Evolutionary conservation across 30 jellyfish, hydroid and myxozoan species (phyloP).

Genomic region (Calvadosia cruxmelitensis): DNA sequence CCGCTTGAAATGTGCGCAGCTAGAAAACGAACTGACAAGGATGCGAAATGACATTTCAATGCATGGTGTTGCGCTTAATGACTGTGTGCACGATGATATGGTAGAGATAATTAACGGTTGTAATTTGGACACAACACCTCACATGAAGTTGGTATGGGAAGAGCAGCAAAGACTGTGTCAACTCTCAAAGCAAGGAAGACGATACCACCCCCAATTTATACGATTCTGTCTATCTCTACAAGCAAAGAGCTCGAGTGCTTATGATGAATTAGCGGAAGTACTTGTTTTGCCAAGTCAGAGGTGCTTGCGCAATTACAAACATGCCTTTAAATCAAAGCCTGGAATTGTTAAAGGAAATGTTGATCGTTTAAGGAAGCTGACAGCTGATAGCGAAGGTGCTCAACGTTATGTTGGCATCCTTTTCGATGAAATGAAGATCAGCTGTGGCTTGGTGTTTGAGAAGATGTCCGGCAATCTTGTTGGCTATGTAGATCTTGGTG

Average conservation of each 20-base stretch:
- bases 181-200: conserved; percentile 14
- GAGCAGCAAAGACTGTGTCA: conserved; percentile 26
- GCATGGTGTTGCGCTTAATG: neutral
- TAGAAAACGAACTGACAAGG: neutral
- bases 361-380: conserved; percentile 4
- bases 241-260: conserved; percentile 20
- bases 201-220: conserved; percentile 25
- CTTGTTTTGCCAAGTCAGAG: conserved; percentile 19
- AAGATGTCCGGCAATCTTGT: conserved; percentile 8
- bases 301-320: conserved; percentile 16
- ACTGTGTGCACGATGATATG: neutral
- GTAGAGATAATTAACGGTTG: neutral
- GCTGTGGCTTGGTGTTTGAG: conserved; percentile 15
- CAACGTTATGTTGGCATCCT: conserved; percentile 13
- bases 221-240: conserved; percentile 19
- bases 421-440: conserved; percentile 27
- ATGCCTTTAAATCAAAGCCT: conserved; percentile 23
- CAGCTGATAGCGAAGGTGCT: conserved; percentile 8
- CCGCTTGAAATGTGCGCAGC: conserved; percentile 1
- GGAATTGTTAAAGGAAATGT: conserved; percentile 13
- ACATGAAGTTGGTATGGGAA: conserved; percentile 31
- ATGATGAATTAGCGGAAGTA: conserved; percentile 20
- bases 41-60: neutral
- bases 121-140: neutral
- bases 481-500: conserved; percentile 33